phyloP scores from a whole-genome alignment of 2,888 invertebrate genomes.

The Hipparchia semele region DNA sequence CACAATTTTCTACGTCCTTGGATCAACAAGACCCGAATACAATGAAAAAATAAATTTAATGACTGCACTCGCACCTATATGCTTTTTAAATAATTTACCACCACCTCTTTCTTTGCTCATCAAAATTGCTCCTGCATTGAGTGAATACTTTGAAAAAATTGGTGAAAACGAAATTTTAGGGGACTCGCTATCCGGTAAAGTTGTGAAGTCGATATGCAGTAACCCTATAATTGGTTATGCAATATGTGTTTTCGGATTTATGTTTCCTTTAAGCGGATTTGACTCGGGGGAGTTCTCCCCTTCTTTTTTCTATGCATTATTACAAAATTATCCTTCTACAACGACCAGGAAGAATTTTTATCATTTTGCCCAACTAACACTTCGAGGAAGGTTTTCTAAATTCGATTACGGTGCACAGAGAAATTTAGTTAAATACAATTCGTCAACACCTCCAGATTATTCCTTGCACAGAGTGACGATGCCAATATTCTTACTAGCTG shows the following conservation, averaged over 20 bases:
- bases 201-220: conserved; percentile 29
- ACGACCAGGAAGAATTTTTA: conserved; percentile 52
- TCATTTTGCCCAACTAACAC: conserved; percentile 52
- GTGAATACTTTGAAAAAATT: conserved; percentile 21
- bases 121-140: conserved; percentile 46
- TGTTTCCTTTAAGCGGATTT: conserved; percentile 36
- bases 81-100: conserved; percentile 63
- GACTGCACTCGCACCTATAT: conserved; percentile 82
- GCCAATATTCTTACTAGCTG: conserved; percentile 49
- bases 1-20: conserved; percentile 77
- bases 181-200: conserved; percentile 6
- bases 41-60: conserved; percentile 78
- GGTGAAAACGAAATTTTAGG: conserved; percentile 40
- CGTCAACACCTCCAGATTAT: conserved; percentile 50
- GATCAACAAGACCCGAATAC: conserved; percentile 75
- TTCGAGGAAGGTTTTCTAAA: conserved; percentile 45
- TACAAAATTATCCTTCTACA: conserved; percentile 50
- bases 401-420: conserved; percentile 49
- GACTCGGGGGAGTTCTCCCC: conserved; percentile 43
- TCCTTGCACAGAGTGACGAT: conserved; percentile 52
- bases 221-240: conserved; percentile 29
- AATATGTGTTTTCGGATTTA: conserved; percentile 29
- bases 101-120: conserved; percentile 48
- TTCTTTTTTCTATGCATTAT: conserved; percentile 37
- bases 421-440: conserved; percentile 37